Evolutionary conservation across 2,888 invertebrate species (phyloP).

Genomic region (Phytoseiulus persimilis): DNA sequence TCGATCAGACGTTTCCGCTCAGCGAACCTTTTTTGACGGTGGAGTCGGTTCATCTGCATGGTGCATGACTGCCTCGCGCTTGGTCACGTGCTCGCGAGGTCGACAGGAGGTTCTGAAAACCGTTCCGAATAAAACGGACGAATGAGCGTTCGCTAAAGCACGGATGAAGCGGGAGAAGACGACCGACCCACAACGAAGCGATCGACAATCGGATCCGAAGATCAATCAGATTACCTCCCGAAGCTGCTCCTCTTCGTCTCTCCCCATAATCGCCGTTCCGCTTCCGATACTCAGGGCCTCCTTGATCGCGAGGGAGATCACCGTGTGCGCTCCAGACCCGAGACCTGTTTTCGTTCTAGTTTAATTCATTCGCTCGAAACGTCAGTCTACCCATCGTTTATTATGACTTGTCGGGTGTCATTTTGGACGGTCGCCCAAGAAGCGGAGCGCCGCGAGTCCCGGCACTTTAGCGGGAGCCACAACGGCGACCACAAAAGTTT

Average conservation of each 20-base stretch:
- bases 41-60: too few relatives aligned
- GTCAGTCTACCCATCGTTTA: neutral
- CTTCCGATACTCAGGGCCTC: neutral
- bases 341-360: neutral
- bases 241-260: neutral
- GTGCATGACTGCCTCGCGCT: too few relatives aligned
- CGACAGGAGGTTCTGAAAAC: too few relatives aligned
- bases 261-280: neutral
- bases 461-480: neutral
- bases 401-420: neutral
- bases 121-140: neutral
- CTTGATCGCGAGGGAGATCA: neutral
- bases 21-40: too few relatives aligned
- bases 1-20: too few relatives aligned
- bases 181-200: neutral
- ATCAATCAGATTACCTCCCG: neutral
- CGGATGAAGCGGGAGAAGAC: neutral
- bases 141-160: neutral
- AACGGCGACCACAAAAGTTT: neutral
- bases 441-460: neutral
- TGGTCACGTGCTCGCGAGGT: too few relatives aligned
- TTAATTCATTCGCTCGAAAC: neutral
- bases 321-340: neutral
- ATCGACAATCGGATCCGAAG: neutral
- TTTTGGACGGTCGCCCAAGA: neutral